These are phyloP conservation scores for Ornithoptera priamus DNA, from an alignment of 2,888 invertebrate genomes.

Conservation along the genomic window DNA sequence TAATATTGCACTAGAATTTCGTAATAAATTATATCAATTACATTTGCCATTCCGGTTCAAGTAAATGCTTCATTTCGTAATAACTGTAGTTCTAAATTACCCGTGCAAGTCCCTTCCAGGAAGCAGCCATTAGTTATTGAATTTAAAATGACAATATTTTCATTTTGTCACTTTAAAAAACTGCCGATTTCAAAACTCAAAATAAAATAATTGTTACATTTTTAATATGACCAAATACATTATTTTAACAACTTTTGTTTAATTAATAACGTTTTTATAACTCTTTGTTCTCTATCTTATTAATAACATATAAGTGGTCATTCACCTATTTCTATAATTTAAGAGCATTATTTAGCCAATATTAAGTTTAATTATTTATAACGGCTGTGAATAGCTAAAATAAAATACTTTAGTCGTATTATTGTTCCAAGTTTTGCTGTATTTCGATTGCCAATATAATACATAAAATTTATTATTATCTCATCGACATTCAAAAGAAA, in stretches of 20 bases:
- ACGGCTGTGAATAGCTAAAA: neutral
- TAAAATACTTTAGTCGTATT: too few species aligned
- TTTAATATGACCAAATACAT: too few species aligned
- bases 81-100: neutral
- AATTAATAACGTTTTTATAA: neutral
- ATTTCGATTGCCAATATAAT: neutral
- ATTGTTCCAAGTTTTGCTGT: too few species aligned
- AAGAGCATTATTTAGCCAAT: neutral
- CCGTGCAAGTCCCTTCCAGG: neutral
- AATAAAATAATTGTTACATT: too few species aligned
- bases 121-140: neutral
- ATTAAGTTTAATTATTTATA: neutral
- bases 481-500: conserved; percentile 2
- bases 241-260: neutral
- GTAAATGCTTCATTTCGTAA: conserved; percentile 24
- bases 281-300: neutral
- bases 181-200: too few species aligned
- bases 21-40: conserved; percentile 13
- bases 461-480: neutral
- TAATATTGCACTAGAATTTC: conserved; percentile 18
- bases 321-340: neutral
- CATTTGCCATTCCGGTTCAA: conserved; percentile 13
- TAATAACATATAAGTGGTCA: neutral
- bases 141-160: neutral
- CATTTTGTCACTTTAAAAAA: too few species aligned